Evolutionary conservation across 2,113 vertebrate genomes (phyloP), one percentile per base, ranked within the genome.

Genomic region (Cercopithecus mona): DNA sequence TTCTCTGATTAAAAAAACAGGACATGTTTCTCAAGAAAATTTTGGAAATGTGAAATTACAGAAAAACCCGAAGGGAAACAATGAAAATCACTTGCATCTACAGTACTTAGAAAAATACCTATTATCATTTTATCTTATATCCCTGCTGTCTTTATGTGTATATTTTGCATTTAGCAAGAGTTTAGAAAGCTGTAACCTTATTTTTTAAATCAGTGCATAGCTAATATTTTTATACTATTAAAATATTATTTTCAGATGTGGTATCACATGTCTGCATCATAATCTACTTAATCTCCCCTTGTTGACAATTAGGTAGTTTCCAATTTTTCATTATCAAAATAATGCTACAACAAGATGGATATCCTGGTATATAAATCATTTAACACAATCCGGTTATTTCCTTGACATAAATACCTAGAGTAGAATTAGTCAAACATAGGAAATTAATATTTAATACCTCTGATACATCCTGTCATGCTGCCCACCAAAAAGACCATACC

Each of bases 61-160:
- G 57, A 93, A 95, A 94, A 93, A 30, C 4, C 52, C 81, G 95
- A 96, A 85, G 23, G 52, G 88, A 96, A 84, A 94, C 59, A 98
- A 73, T 76, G 18, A 94, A 97, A 70, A 81, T 90, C 40, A 94
- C 8, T 40, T 86, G 17, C 43, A 88, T 79, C 45, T 73, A 45
- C 8, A 25, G 3, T 52, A 81, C 38, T 87, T 20, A 83, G 48
- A 85, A 30, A 92, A 95, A 61, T 11, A 16, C 23, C 55, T 84
- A 20, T 38, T 70, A 72, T 78, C 7, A 78, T 55, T 94, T 92
- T 95, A 13, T 43, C 76, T 93, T 81, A 55, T 59, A 61, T 50
- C 30, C 8, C 78, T 94, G 89, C 83, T 88, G 13, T 30, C 38
- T 76, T 23, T 38, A 64, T 5, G 12, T 64, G 9, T 84, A 35